phyloP scores from a whole-genome alignment of 2,888 invertebrate species.

The Lomographa bimaculata region DNA sequence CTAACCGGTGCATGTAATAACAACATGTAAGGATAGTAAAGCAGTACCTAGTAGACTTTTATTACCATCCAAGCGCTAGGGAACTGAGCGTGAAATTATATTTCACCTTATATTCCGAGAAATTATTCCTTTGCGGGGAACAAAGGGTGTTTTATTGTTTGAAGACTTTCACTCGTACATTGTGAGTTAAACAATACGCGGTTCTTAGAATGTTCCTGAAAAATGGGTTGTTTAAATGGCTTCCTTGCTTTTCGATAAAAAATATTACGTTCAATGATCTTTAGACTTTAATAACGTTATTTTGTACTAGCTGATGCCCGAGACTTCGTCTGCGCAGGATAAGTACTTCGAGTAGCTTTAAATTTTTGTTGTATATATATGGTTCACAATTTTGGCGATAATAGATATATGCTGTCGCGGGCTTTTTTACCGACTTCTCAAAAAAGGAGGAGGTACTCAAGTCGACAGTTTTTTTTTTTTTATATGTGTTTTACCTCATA shows the following conservation, averaged over 20 bases:
- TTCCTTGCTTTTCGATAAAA: conserved; percentile 1
- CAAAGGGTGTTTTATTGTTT: conserved; percentile 27
- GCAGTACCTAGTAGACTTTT: conserved; percentile 14
- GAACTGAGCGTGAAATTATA: conserved; percentile 24
- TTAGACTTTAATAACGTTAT: no score
- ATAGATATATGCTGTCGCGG: no score
- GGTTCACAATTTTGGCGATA: no score
- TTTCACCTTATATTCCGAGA: conserved; percentile 14
- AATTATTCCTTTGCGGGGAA: conserved; percentile 18
- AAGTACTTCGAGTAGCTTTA: no score
- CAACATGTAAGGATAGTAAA: conserved; percentile 24
- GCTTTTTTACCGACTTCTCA: no score
- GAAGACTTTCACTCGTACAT: conserved; percentile 16
- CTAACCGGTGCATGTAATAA: conserved; percentile 29
- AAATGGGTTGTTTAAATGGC: neutral
- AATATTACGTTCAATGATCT: no score
- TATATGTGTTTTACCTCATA: no score
- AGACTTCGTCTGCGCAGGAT: no score
- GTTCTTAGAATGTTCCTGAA: neutral
- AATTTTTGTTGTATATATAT: conserved; percentile 1
- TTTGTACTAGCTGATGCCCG: no score
- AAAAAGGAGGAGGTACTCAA: no score
- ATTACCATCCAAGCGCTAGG: conserved; percentile 22
- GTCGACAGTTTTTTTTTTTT: no score
- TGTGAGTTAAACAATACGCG: conserved; percentile 15